Conservation (phyloP, 2,888 invertebrate species). For the Eudasyphora cyanicolor region DNA sequence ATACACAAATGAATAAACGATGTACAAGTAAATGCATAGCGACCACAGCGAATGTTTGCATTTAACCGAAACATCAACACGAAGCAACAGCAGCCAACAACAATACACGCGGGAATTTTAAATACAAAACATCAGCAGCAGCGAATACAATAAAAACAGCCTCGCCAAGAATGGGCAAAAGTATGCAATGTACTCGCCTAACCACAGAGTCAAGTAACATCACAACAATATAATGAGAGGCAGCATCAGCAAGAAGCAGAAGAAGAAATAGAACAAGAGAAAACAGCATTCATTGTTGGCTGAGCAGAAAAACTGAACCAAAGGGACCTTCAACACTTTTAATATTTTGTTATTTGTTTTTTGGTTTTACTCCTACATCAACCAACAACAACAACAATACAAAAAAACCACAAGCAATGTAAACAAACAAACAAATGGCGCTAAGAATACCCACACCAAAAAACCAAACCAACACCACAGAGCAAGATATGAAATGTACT, state of each 20-base stretch:
- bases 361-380: not conserved
- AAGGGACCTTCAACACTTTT: not conserved
- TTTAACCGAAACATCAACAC: not conserved
- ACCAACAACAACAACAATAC: not conserved
- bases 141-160: not conserved
- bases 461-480: not conserved
- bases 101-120: not conserved
- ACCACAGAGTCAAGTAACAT: not conserved
- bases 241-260: not conserved
- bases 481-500: not conserved
- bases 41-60: not conserved
- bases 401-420: not conserved
- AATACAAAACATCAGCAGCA: not conserved
- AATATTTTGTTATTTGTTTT: not conserved
- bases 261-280: not conserved
- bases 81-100: too few relatives aligned
- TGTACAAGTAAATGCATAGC: not conserved
- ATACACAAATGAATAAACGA: not conserved
- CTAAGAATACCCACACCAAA: not conserved
- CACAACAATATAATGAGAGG: too few relatives aligned
- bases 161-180: not conserved
- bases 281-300: not conserved
- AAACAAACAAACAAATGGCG: not conserved
- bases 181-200: not conserved
- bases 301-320: too few relatives aligned